Evolutionary conservation across 2,888 invertebrate genomes (phyloP).

Genomic region (Acheta domesticus): DNA sequence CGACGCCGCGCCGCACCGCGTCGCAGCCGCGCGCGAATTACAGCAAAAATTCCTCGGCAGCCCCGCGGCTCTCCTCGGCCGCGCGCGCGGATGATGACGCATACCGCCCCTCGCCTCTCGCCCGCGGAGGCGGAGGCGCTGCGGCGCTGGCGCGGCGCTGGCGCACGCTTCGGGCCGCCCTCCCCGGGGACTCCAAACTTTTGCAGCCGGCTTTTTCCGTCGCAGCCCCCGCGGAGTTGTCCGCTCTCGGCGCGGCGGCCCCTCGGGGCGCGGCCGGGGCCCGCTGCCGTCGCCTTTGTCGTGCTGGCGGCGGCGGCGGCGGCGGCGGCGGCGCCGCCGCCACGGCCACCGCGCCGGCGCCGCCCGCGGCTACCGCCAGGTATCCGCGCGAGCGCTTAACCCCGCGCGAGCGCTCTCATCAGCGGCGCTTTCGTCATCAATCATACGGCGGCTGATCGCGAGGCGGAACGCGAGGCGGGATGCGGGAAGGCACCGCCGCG

Average conservation of each 20-base stretch:
- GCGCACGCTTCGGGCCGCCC: constrained; percentile 3
- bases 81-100: neutral
- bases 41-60: neutral
- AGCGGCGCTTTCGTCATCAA: constrained; percentile 8
- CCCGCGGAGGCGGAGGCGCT: neutral
- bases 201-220: constrained; percentile 18
- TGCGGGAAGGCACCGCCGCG: neutral
- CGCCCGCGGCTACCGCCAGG: neutral
- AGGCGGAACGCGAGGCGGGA: neutral
- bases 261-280: neutral
- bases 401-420: neutral
- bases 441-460: constrained; percentile 9
- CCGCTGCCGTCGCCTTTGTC: neutral
- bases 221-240: constrained; percentile 18
- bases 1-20: neutral
- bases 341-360: neutral
- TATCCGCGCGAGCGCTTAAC: too few species aligned
- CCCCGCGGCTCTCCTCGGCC: neutral
- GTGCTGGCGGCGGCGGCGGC: neutral
- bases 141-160: constrained; percentile 1
- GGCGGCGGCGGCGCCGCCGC: neutral
- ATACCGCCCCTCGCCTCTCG: neutral
- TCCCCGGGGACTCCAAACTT: constrained; percentile 1
- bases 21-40: neutral
- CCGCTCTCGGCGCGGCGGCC: constrained; percentile 9